These are phyloP conservation scores for Brachypterus glaber DNA, from an alignment of 2,888 invertebrate genomes.

Conservation along the genomic window DNA sequence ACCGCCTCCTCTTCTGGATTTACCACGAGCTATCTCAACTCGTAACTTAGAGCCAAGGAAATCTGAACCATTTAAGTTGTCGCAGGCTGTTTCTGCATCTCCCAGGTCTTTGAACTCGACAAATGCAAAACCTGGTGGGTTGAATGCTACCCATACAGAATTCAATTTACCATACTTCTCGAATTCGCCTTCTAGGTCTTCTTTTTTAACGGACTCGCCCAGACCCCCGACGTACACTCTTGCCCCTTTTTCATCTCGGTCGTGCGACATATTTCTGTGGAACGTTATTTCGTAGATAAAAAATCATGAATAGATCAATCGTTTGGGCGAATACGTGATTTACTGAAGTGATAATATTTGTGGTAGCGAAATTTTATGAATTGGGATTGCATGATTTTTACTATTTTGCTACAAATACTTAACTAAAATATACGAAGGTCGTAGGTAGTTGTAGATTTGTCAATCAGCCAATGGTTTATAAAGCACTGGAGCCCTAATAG, in stretches of 20 bases:
- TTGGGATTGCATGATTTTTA: slow-evolving; percentile 21
- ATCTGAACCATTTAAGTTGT: slow-evolving; percentile 78
- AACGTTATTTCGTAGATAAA: slow-evolving; percentile 35
- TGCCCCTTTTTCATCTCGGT: slow-evolving; percentile 47
- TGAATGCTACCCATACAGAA: slow-evolving; percentile 88
- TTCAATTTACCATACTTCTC: slow-evolving; percentile 86
- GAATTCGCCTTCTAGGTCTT: slow-evolving; percentile 84
- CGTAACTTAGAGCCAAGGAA: slow-evolving; percentile 78
- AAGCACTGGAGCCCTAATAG: too few species aligned
- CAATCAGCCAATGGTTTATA: too few species aligned
- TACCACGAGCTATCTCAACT: slow-evolving; percentile 79
- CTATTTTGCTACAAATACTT: slow-evolving; percentile 21
- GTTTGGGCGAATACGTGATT: slow-evolving; percentile 39
- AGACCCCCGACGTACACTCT: slow-evolving; percentile 87
- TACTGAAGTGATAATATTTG: slow-evolving; percentile 24
- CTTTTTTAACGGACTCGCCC: slow-evolving; percentile 81
- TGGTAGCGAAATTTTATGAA: slow-evolving; percentile 21
- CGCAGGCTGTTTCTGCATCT: slow-evolving; percentile 85
- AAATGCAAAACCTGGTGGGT: slow-evolving; percentile 90
- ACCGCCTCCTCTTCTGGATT: slow-evolving; percentile 55
- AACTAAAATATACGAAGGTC: slow-evolving; percentile 26
- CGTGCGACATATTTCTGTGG: slow-evolving; percentile 37
- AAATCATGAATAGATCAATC: slow-evolving; percentile 26
- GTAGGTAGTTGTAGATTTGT: slow-evolving; percentile 13
- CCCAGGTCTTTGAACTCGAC: slow-evolving; percentile 83